Percentiles rank a stretch among this genome's conserved stretches.
phyloP scores from a whole-genome alignment of 2,888 invertebrate genomes.

The Drosophila meridionalis region DNA sequence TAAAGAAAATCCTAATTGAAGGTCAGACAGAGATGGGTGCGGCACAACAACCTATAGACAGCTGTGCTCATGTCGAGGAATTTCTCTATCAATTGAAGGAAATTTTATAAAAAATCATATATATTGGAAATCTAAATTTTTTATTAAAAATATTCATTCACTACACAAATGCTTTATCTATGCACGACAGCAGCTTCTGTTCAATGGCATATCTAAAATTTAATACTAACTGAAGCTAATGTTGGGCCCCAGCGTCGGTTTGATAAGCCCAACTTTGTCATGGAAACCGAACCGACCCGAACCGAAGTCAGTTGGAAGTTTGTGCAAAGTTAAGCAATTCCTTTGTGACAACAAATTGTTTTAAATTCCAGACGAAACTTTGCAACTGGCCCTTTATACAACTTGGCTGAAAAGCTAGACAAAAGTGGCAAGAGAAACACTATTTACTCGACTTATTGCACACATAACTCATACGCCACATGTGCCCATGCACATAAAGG shows the following conservation, averaged over 20 bases:
- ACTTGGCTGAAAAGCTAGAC: constrained; percentile 21
- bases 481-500: constrained; percentile 1
- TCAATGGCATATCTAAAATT: constrained; percentile 11
- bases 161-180: background rate
- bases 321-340: constrained; percentile 34
- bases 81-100: background rate
- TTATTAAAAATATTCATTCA: background rate
- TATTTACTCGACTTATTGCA: constrained; percentile 13
- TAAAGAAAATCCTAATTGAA: no score
- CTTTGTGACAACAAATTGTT: constrained; percentile 47
- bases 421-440: constrained; percentile 15
- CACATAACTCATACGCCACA: constrained; percentile 23
- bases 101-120: background rate
- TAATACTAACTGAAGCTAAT: constrained; percentile 22
- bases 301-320: constrained; percentile 29
- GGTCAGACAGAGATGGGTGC: background rate
- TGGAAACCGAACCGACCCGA: constrained; percentile 18
- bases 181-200: background rate
- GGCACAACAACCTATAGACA: background rate
- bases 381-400: constrained; percentile 32
- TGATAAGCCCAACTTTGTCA: constrained; percentile 23
- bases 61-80: background rate
- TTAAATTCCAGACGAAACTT: constrained; percentile 41
- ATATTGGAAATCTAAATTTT: background rate
- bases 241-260: constrained; percentile 17